Base-by-base conservation (phyloP, 2,888 invertebrate genomes). In the Scaptomyza tumidula region DNA sequence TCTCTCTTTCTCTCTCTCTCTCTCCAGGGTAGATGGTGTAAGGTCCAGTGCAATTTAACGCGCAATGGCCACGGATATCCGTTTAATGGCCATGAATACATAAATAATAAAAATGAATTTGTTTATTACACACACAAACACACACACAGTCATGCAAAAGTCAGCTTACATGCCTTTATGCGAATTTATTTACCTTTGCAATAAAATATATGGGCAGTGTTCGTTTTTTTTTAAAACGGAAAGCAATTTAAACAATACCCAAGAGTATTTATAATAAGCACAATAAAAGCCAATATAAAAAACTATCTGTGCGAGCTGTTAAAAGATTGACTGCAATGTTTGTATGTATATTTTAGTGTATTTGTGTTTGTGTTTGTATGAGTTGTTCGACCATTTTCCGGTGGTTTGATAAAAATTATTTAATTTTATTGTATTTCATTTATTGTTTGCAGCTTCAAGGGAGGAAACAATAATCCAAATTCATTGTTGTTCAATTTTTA, bases 91-190 rank as follows among this genome's bases (percentile, higher is more conserved):
- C 89, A 88, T 85, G 84, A 85, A 85, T 84, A 89, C 84, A 84
- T 89, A 89, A 84, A 89, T 89, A 88, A 87, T 83, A 89, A 89
- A 87, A 83, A 85, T 89, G 73, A 87, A 89, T 84, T 89, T 87
- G 83, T 87, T 87, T 85, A 87, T 89, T 87, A 75, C 71, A 86
- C 71, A 52, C 73, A 70, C 64, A 59, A 57, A 71, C 53, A 59
- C 64, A 44, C 62, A 61, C 50, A 64, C 44, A 66, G 9, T n/a
- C 35, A 56, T 43, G 49, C 60, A 74, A 37, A 72, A 73, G 74
- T 74, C 77, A 80, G 79, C 71, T 82, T 84, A 83, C 84, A 88
- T 46, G 71, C 64, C 66, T 70, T 71, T 77, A 63, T 84, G 71
- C 46, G 78, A 66, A 84, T 88, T 87, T 84, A 84, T 84, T 84